phyloP scores from a whole-genome alignment of 2,113 vertebrate species.

The Sphaerodactylus townsendi region DNA sequence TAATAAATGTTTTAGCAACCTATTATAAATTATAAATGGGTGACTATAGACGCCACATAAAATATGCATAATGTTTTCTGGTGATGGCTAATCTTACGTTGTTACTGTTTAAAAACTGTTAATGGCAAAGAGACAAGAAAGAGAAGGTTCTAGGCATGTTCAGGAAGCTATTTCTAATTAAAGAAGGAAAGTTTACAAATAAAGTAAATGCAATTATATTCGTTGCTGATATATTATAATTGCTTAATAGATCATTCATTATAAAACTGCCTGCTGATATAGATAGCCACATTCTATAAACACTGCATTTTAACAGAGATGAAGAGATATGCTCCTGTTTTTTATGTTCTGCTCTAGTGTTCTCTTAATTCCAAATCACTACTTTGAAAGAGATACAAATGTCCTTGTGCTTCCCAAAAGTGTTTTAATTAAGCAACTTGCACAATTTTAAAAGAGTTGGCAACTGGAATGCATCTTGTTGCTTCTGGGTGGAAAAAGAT shows the following conservation, averaged over 20 bases:
- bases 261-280: background rate
- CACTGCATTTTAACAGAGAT: background rate
- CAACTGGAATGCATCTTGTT: background rate
- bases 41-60: conserved; percentile 52
- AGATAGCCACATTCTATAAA: background rate
- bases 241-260: conserved; percentile 35
- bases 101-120: conserved; percentile 54
- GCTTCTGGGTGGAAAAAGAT: background rate
- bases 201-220: conserved; percentile 41
- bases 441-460: background rate
- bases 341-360: background rate
- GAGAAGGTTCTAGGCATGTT: conserved; percentile 38
- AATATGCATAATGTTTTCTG: conserved; percentile 56
- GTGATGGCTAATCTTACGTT: conserved; percentile 46
- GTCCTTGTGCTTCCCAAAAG: background rate
- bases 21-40: conserved; percentile 61
- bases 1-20: conserved; percentile 59
- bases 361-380: background rate
- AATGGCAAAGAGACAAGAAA: conserved; percentile 36
- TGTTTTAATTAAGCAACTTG: background rate
- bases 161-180: conserved; percentile 58
- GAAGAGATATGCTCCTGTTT: background rate
- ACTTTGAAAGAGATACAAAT: background rate
- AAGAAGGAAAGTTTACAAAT: conserved; percentile 50
- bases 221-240: conserved; percentile 25